phyloP scores from a whole-genome alignment of 2,797 vertebrate genomes.

The Tenualosa thibaudeaui region DNA sequence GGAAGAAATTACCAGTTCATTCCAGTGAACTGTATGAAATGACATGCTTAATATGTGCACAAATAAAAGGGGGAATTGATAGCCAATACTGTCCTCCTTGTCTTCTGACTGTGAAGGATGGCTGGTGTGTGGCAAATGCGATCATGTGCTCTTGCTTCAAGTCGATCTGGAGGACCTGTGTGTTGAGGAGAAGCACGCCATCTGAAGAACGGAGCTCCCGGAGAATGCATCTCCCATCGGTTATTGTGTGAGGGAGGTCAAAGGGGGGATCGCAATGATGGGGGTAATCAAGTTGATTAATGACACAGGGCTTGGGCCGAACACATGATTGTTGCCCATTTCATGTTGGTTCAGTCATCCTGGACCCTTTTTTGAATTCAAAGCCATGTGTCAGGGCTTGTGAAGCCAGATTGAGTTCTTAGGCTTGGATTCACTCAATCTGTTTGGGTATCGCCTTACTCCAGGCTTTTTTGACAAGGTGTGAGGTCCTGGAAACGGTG shows the following conservation, averaged over 20 bases:
- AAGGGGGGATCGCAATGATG: constrained; percentile 38
- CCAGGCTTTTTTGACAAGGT: constrained; percentile 27
- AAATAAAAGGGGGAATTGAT: constrained; percentile 3
- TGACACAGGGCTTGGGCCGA: neutral
- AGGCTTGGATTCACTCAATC: constrained; percentile 41
- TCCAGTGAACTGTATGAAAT: neutral
- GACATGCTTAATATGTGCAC: constrained; percentile 1
- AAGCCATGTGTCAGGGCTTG: constrained; percentile 21
- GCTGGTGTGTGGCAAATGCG: neutral
- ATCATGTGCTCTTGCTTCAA: neutral
- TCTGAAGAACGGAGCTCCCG: neutral
- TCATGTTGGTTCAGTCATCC: constrained; percentile 30
- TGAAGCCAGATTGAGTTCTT: constrained; percentile 37
- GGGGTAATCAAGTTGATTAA: constrained; percentile 46
- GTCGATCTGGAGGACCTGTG: neutral
- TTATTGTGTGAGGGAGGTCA: constrained; percentile 29
- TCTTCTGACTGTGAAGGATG: constrained; percentile 10
- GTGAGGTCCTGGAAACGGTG: constrained; percentile 38
- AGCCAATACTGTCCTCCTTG: neutral
- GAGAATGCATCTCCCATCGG: neutral
- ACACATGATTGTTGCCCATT: neutral
- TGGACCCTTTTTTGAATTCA: neutral
- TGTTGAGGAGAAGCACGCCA: neutral
- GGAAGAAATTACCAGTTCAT: neutral
- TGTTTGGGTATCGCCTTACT: constrained; percentile 37